Conservation (phyloP, 2,113 vertebrate species). For the Larimichthys crocea region DNA sequence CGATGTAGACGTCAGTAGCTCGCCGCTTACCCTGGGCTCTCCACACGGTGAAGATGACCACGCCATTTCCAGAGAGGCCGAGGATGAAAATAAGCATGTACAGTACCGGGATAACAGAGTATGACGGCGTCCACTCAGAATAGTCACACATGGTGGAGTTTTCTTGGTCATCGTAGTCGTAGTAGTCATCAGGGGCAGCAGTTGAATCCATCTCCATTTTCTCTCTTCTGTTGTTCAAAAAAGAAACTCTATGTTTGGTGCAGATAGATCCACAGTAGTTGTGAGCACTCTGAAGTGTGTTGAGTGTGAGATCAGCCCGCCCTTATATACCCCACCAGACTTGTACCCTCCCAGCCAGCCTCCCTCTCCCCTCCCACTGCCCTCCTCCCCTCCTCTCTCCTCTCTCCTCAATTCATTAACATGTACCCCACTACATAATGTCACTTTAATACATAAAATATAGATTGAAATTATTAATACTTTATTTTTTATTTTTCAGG, state of each 20-base stretch:
- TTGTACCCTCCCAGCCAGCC: conserved; percentile 54
- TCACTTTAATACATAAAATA: neutral
- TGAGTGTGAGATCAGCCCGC: conserved; percentile 47
- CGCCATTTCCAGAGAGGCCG: conserved; percentile 88
- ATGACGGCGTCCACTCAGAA: conserved; percentile 86
- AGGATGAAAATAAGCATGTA: conserved; percentile 92
- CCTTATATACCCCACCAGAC: conserved; percentile 73
- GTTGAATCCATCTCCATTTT: conserved; percentile 60
- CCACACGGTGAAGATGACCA: conserved; percentile 90
- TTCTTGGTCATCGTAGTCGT: conserved; percentile 71
- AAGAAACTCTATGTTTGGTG: neutral
- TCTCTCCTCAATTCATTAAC: conserved; percentile 33
- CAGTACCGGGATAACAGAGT: conserved; percentile 87
- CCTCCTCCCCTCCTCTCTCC: conserved; percentile 34
- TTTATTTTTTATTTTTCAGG: neutral
- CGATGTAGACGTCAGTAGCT: conserved; percentile 87
- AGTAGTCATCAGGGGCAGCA: conserved; percentile 59
- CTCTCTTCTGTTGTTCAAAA: conserved; percentile 1
- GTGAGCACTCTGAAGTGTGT: conserved; percentile 57
- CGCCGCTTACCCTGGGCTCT: conserved; percentile 82
- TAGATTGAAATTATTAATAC: neutral
- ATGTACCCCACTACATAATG: neutral
- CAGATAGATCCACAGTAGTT: conserved; percentile 35
- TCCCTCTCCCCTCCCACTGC: conserved; percentile 39
- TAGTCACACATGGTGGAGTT: conserved; percentile 82